These are phyloP conservation scores for Pelvicachromis taeniatus DNA, from an alignment of 2,113 vertebrate species.

Conservation along the genomic window DNA sequence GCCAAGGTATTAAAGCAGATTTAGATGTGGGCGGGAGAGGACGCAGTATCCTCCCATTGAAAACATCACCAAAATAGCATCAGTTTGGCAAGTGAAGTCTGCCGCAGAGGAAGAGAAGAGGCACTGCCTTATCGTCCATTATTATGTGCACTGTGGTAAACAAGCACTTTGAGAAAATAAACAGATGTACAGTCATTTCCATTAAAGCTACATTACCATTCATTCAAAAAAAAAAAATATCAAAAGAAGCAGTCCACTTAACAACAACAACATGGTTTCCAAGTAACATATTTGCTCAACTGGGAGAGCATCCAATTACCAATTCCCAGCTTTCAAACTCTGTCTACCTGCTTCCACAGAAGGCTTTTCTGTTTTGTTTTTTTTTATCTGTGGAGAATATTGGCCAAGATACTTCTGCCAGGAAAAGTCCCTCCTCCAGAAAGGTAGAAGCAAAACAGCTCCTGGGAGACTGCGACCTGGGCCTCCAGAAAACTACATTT, in stretches of 20 bases:
- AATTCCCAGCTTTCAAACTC: slow-evolving; percentile 2
- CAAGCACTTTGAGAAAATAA: slow-evolving; percentile 14
- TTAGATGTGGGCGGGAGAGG: slow-evolving; percentile 39
- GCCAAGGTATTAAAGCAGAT: slow-evolving; percentile 53
- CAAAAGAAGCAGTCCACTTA: background rate
- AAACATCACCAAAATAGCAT: slow-evolving; percentile 53
- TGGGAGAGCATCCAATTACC: slow-evolving; percentile 2
- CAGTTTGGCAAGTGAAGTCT: slow-evolving; percentile 37
- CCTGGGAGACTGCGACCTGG: background rate
- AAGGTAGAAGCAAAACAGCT: background rate
- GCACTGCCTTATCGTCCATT: background rate
- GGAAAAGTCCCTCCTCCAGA: slow-evolving; percentile 27
- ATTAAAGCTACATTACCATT: background rate
- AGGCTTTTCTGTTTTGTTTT: background rate
- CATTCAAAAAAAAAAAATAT: background rate
- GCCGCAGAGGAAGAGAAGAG: slow-evolving; percentile 33
- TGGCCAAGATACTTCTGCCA: background rate
- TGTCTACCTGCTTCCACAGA: background rate
- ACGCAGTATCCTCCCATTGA: slow-evolving; percentile 47
- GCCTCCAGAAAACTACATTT: slow-evolving; percentile 12
- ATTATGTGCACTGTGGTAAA: slow-evolving; percentile 12
- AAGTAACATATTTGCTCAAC: slow-evolving; percentile 7
- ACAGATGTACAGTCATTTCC: slow-evolving; percentile 14
- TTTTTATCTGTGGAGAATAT: background rate
- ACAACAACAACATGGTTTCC: slow-evolving; percentile 3